Percentiles rank a stretch among this genome's conserved stretches.
Evolutionary conservation across 1,140 invertebrate species (phyloP).

Genomic region (Drosophila tani): DNA sequence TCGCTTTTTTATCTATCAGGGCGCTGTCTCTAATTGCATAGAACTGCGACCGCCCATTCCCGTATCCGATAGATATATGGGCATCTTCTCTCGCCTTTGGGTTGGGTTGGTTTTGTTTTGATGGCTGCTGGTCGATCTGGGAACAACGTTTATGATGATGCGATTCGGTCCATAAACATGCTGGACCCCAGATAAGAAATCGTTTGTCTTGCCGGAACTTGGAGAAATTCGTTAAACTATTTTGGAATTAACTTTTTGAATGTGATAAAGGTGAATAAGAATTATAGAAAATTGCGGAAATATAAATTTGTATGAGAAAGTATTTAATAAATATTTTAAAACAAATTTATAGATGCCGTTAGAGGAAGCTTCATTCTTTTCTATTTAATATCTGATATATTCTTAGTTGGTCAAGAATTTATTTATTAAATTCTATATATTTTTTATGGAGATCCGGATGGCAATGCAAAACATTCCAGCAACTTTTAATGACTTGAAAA

Average conservation of each 20-base stretch:
- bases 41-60: constrained; percentile 43
- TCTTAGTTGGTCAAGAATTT: background rate
- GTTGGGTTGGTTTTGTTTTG: constrained; percentile 28
- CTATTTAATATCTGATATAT: background rate
- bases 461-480: constrained; percentile 8
- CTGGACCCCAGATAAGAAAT: constrained; percentile 10
- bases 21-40: constrained; percentile 70
- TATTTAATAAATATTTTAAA: background rate
- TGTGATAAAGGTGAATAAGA: background rate
- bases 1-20: constrained; percentile 50
- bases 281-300: too few species aligned
- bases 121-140: constrained; percentile 42
- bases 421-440: background rate
- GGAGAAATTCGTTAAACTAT: background rate
- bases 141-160: constrained; percentile 40
- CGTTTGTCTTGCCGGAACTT: constrained; percentile 4
- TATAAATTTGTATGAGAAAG: too few species aligned
- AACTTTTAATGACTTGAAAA: background rate
- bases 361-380: too few species aligned
- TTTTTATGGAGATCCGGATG: constrained; percentile 8
- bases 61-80: constrained; percentile 44
- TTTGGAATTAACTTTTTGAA: background rate
- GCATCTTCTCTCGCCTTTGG: constrained; percentile 30
- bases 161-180: constrained; percentile 45
- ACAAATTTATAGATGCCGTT: too few species aligned